Base-by-base conservation (phyloP, 1,140 invertebrate genomes). In the Rhysida immarginata region DNA sequence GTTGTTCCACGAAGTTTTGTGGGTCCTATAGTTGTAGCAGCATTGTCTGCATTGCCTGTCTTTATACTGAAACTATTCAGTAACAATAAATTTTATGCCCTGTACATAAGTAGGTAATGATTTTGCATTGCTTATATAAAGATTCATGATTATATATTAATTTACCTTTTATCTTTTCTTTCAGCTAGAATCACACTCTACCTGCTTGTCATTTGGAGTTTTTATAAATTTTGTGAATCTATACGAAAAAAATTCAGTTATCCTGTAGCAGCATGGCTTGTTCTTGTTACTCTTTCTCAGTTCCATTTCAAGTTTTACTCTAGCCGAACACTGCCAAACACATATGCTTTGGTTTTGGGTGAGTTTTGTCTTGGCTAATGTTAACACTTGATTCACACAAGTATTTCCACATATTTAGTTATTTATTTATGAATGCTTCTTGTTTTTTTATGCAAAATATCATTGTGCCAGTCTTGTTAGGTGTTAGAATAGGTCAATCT, bases 301-400 rank as follows among this genome's bases (percentile, higher is more conserved):
- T 99, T 96, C 73, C 96, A 99, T 74, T 95, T 97, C 65, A 84
- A 97, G 77, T 99, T 93, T 68, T 99, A 99, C 69, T 77, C 91
- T 64, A 91, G 87, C 58, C 77, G 96, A 53, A 81, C 94, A 21
- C 76, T 99, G 59, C 96, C 96, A 59, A 99, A 99, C 74, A 93
- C 87, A 42, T 88, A 99, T 78, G 92, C 87, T 27, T 69, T 99
- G 60, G 84, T 86, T 56, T 71, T 95, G 69, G 92, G 92, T 95
- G 79, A 78, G 70, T 8, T 35, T 35, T 35, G 5, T 16, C 16
- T 35, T n/a, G n/a, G n/a, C n/a, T n/a, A n/a, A n/a, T n/a, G n/a
- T n/a, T n/a, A n/a, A n/a, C n/a, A n/a, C n/a, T n/a, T n/a, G n/a
- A n/a, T n/a, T n/a, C n/a, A n/a, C n/a, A n/a, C n/a, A n/a, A n/a